Percentiles rank a stretch among this genome's conserved stretches.
Evolutionary conservation across 1,140 invertebrate genomes (phyloP).

Genomic region (Oreohelix idahoensis): DNA sequence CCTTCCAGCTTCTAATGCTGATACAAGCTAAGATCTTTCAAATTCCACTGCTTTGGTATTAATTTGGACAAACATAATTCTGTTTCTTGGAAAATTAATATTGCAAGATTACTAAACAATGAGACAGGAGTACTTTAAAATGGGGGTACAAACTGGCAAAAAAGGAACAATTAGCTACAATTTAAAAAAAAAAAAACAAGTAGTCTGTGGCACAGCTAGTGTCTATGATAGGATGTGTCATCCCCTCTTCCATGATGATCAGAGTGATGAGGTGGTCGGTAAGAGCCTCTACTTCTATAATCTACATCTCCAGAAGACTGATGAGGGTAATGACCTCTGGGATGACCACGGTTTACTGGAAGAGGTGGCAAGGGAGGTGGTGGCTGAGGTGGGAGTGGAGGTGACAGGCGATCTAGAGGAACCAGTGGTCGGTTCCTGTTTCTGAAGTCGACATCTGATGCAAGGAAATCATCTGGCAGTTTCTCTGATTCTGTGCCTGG

Average conservation of each 20-base stretch:
- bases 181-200: neutral
- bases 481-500: conserved; percentile 43
- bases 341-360: neutral
- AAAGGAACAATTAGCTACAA: neutral
- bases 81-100: too few relatives aligned
- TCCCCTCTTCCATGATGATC: neutral
- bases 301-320: neutral
- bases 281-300: neutral
- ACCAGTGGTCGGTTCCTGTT: neutral
- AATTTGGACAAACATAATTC: too few relatives aligned
- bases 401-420: neutral
- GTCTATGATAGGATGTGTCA: neutral
- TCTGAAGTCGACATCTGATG: conserved; percentile 14
- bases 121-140: too few relatives aligned
- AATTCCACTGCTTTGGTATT: too few relatives aligned
- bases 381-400: conserved; percentile 39
- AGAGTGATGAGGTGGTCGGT: neutral
- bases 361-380: conserved; percentile 40
- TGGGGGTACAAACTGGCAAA: too few relatives aligned
- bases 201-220: neutral
- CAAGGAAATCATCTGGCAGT: neutral
- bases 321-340: neutral
- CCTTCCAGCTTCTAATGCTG: too few relatives aligned
- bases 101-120: too few relatives aligned
- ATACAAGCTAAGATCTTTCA: too few relatives aligned